Evolutionary conservation across 1,140 invertebrate species (phyloP).

Genomic region (Triops cancriformis): DNA sequence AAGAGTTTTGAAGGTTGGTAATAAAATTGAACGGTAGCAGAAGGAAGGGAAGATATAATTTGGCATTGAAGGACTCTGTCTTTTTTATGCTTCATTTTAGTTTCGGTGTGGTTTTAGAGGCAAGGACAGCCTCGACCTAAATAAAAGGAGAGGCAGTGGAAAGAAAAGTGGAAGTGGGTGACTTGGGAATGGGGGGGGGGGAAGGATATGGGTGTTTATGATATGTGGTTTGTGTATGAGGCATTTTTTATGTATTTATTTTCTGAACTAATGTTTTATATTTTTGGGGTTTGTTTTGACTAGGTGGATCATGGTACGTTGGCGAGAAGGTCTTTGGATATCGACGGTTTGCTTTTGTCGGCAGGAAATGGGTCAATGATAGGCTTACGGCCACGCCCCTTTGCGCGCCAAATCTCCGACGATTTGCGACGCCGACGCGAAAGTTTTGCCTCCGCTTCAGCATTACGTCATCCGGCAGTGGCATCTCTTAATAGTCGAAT

Average conservation of each 20-base stretch:
- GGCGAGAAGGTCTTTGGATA: constrained; percentile 24
- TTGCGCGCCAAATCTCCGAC: constrained; percentile 41
- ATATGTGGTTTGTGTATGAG: neutral
- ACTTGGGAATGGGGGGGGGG: neutral
- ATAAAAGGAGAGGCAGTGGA: neutral
- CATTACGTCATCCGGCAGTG: constrained; percentile 29
- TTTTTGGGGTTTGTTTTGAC: neutral
- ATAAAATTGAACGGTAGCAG: neutral
- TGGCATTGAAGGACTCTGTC: constrained; percentile 7
- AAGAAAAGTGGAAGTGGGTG: constrained; percentile 1
- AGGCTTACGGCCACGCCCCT: constrained; percentile 35
- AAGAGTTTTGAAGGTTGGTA: neutral
- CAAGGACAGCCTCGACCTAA: neutral
- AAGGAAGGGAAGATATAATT: neutral
- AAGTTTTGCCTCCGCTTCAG: constrained; percentile 40
- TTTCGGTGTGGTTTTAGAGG: neutral
- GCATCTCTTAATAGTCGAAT: neutral
- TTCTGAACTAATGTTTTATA: constrained; percentile 3
- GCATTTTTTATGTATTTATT: neutral
- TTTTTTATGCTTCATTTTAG: constrained; percentile 5
- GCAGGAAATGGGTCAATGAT: constrained; percentile 31
- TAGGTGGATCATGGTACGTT: constrained; percentile 29
- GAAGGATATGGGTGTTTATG: neutral
- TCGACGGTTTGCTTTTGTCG: constrained; percentile 22
- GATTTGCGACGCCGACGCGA: constrained; percentile 39